Conservation (phyloP, 1,140 invertebrate species). For the Meloidogyne exigua region DNA sequence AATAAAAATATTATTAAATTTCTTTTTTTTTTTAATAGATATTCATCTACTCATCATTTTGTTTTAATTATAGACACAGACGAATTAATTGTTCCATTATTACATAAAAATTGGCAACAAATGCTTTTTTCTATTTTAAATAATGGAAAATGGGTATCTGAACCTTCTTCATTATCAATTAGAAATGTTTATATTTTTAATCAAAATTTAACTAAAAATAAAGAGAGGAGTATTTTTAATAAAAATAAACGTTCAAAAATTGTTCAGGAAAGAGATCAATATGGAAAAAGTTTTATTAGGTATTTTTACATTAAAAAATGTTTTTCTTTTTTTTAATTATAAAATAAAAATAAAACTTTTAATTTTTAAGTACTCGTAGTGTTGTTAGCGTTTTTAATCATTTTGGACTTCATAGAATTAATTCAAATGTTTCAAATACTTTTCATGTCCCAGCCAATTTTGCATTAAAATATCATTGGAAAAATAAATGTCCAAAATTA, state of each 20-base stretch:
- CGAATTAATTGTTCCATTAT: conserved; percentile 87
- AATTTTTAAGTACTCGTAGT: conserved; percentile 71
- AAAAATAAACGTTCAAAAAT: conserved; percentile 53
- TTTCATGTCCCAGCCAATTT: conserved; percentile 73
- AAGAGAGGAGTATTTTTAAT: conserved; percentile 27
- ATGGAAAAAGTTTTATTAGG: conserved; percentile 74
- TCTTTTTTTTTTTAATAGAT: conserved; percentile 17
- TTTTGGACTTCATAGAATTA: conserved; percentile 76
- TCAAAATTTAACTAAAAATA: conserved; percentile 3
- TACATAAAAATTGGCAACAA: conserved; percentile 74
- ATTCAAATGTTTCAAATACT: conserved; percentile 68
- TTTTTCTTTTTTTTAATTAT: too few species aligned
- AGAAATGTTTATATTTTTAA: conserved; percentile 51
- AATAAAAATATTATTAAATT: too few species aligned
- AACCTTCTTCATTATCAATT: conserved; percentile 42
- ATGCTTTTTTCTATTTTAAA: conserved; percentile 70
- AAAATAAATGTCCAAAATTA: conserved; percentile 77
- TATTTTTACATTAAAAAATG: conserved; percentile 3
- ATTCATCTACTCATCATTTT: conserved; percentile 75
- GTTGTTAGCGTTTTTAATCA: conserved; percentile 90
- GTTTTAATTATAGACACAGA: conserved; percentile 86
- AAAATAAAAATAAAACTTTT: too few species aligned
- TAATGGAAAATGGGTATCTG: conserved; percentile 59
- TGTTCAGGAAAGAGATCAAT: conserved; percentile 71
- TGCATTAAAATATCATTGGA: conserved; percentile 87